Evolutionary conservation across 2,888 invertebrate genomes (phyloP).

Genomic region (Buathra laborator): DNA sequence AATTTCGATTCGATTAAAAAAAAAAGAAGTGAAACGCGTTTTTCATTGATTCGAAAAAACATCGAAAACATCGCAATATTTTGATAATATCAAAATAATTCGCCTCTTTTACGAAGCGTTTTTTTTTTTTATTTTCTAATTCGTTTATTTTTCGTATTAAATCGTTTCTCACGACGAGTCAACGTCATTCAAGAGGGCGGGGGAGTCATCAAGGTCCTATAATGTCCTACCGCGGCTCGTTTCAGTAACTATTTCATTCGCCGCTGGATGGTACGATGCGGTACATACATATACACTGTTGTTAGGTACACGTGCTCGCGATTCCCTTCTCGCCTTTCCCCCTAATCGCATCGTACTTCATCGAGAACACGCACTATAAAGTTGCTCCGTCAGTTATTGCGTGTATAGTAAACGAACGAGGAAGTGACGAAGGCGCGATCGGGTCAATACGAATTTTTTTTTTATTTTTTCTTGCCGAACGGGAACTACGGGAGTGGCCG

Average conservation of each 20-base stretch:
- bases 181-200: neutral
- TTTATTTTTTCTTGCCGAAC: slow-evolving; percentile 9
- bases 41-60: too few relatives aligned
- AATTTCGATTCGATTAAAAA: neutral
- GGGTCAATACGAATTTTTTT: neutral
- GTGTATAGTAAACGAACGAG: neutral
- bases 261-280: slow-evolving; percentile 8
- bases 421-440: neutral
- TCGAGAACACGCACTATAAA: slow-evolving; percentile 9
- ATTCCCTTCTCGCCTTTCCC: slow-evolving; percentile 9
- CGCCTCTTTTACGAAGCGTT: too few relatives aligned
- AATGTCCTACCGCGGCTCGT: slow-evolving; percentile 3
- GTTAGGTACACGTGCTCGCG: slow-evolving; percentile 53
- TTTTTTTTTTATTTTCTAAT: too few relatives aligned
- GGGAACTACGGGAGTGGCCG: slow-evolving; percentile 39
- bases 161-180: neutral
- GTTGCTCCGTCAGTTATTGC: neutral
- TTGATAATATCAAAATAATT: too few relatives aligned
- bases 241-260: slow-evolving; percentile 27
- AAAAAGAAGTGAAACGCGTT: neutral
- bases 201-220: slow-evolving; percentile 30
- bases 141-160: neutral
- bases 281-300: slow-evolving; percentile 7
- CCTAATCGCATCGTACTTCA: slow-evolving; percentile 13
- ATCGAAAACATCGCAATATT: too few relatives aligned